Base-by-base conservation (phyloP, 2,888 invertebrate species). In the Sepioteuthis lessoniana region DNA sequence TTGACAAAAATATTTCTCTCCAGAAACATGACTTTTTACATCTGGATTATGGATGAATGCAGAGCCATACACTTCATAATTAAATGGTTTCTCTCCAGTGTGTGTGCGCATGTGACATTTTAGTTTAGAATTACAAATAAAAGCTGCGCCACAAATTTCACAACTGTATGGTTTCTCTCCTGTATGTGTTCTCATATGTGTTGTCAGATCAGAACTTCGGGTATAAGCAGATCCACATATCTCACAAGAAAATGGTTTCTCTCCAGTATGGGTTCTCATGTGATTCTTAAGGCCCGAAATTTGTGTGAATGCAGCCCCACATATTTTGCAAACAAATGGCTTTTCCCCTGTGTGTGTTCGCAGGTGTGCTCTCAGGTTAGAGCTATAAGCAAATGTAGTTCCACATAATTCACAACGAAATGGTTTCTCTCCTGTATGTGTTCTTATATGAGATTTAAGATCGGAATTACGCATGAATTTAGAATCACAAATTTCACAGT, bases 191-290 rank as follows among this genome's bases (percentile, higher is more conserved):
- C 55, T 55, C 25, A 25, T 55, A 55, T 55, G 55, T 55, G 55
- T 55, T 25, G 55, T 55, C 21, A 55, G 25, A 55, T 55, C 55
- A 25, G 55, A 55, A 55, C 55, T 55, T 25, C 25, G 55, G 5
- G 55, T 55, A 55, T 21, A 55, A 21, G 55, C 55, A 55, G 55
- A 55, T 55, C 91, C 91, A 47, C 94, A 94, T 38, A 90, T 90
- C 19, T 46, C 47, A 94, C 94, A 94, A 35, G 28, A 35, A 42
- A 94, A 37, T 46, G 94, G 94, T 47, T 90, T 94, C 35, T 90
- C 90, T 46, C 93, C 37, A 37, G 76, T 93, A 38, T 93, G 55
- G 8, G 93, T 93, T 35, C 76, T 60, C 31, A 42, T 60, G 38
- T 93, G 60, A 21, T 38, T 55, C 35, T 93, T 55, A 50, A 93